phyloP scores from a whole-genome alignment of 2,113 vertebrate species.

The Phaetusa simplex region DNA sequence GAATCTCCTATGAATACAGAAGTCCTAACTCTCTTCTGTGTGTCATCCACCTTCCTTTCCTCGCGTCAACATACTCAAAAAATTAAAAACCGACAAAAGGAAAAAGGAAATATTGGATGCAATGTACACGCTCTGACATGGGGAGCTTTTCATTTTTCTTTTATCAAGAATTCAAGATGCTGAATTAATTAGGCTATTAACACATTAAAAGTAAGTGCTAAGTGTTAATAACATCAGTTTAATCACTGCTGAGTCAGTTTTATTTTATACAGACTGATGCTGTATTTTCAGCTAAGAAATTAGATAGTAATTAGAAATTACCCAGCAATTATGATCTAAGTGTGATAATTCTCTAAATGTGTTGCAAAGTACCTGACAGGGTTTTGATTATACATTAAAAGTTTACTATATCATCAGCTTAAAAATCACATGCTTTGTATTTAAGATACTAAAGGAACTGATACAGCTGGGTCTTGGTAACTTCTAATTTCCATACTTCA shows the following conservation, averaged over 20 bases:
- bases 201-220: constrained; percentile 59
- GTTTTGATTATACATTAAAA: constrained; percentile 34
- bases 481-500: background rate
- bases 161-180: constrained; percentile 17
- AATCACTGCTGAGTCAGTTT: constrained; percentile 61
- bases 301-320: constrained; percentile 69
- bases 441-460: background rate
- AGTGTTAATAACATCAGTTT: constrained; percentile 58
- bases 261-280: constrained; percentile 48
- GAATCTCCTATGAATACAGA: background rate
- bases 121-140: background rate
- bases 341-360: constrained; percentile 43
- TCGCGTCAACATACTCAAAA: background rate
- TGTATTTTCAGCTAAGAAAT: constrained; percentile 62
- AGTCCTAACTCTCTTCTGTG: background rate
- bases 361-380: constrained; percentile 34
- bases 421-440: background rate
- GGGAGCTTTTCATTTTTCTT: background rate
- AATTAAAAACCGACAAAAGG: background rate
- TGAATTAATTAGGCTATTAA: constrained; percentile 54
- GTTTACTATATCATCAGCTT: background rate
- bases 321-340: constrained; percentile 49
- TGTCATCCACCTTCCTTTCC: background rate
- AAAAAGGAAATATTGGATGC: background rate
- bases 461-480: background rate